These are phyloP conservation scores for Rhaphigaster nebulosa DNA, from an alignment of 2,888 invertebrate species.

Conservation along the genomic window DNA sequence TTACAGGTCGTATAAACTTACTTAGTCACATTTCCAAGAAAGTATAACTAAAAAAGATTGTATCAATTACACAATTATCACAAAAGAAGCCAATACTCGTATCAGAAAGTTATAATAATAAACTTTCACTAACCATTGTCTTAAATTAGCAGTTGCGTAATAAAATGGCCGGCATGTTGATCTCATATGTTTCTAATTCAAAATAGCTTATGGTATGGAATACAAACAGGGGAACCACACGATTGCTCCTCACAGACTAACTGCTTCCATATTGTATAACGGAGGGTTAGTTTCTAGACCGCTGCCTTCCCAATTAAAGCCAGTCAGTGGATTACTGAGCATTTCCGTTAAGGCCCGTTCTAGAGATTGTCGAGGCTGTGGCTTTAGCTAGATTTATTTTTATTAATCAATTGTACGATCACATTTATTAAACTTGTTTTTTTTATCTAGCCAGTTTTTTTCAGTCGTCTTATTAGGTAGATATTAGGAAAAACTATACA, in stretches of 20 bases:
- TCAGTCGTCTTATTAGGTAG: not conserved
- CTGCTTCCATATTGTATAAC: constrained; percentile 39
- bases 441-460: not conserved
- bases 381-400: not conserved
- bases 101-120: not conserved
- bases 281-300: constrained; percentile 10
- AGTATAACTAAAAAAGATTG: not conserved
- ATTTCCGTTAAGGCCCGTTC: not conserved
- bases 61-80: not conserved
- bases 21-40: not conserved
- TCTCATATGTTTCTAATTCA: not conserved
- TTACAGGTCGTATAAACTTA: not conserved
- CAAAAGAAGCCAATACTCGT: not conserved
- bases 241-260: not conserved
- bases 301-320: constrained; percentile 39
- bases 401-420: not conserved
- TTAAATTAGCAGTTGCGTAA: not conserved
- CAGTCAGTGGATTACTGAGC: constrained; percentile 9
- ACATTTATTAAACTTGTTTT: not conserved
- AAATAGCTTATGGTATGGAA: not conserved
- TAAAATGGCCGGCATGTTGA: not conserved
- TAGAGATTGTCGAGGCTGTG: not conserved
- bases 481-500: not conserved
- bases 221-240: not conserved
- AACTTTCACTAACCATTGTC: not conserved